Evolutionary conservation across 2,797 vertebrate species (phyloP).

Genomic region (Cossypha polioptera): DNA sequence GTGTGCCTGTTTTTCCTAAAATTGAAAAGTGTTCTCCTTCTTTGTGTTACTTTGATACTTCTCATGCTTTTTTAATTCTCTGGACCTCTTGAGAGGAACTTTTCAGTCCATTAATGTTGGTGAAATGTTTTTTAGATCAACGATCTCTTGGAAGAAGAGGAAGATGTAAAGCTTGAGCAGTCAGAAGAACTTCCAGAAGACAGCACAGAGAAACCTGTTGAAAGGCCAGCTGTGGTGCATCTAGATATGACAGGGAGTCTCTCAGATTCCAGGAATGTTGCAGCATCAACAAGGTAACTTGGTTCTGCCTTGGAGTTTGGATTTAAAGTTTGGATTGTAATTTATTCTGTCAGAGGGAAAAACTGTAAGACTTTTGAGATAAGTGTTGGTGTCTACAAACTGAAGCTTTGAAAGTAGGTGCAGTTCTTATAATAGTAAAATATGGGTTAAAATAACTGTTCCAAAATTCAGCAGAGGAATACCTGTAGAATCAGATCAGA

Average conservation of each 20-base stretch:
- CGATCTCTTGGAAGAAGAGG: constrained; percentile 82
- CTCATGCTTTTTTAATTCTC: background rate
- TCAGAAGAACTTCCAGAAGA: constrained; percentile 93
- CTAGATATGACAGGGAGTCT: constrained; percentile 74
- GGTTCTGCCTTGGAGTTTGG: background rate
- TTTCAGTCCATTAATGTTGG: background rate
- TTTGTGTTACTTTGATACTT: background rate
- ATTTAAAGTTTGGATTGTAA: background rate
- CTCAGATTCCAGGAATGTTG: constrained; percentile 71
- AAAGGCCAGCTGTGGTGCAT: constrained; percentile 71
- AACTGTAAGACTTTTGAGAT: background rate
- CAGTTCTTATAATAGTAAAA: background rate
- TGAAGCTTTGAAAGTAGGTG: background rate
- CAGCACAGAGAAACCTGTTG: constrained; percentile 78
- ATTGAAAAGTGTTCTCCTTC: background rate
- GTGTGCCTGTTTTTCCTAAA: background rate
- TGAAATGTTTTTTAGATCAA: constrained; percentile 71
- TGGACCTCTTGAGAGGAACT: background rate
- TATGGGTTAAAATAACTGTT: background rate
- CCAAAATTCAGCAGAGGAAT: background rate
- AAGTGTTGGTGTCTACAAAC: background rate
- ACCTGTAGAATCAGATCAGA: background rate
- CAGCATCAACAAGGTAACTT: constrained; percentile 78
- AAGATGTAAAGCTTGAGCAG: constrained; percentile 92
- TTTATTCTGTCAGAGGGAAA: background rate